These are phyloP conservation scores for Amorpha juglandis DNA, from an alignment of 2,888 invertebrate genomes.

Conservation along the genomic window DNA sequence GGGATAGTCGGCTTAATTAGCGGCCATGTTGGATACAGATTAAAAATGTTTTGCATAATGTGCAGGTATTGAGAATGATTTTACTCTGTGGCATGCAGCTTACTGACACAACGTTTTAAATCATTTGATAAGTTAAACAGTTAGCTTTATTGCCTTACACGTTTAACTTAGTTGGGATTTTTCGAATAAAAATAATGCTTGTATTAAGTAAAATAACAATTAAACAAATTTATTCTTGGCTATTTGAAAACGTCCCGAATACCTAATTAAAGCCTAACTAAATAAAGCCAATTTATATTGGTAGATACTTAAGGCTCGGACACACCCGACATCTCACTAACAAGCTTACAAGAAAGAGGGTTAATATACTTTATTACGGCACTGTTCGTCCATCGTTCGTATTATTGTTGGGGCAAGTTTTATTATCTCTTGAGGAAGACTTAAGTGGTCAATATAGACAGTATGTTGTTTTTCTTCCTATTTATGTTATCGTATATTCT, in stretches of 20 bases:
- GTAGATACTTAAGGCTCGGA: not conserved
- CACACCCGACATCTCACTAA: not conserved
- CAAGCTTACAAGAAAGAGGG: constrained; percentile 3
- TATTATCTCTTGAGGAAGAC: not conserved
- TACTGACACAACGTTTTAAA: not conserved
- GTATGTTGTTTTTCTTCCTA: not conserved
- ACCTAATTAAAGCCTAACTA: not conserved
- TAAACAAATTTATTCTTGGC: no score
- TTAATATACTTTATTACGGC: constrained; percentile 4
- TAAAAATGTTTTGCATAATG: constrained; percentile 14
- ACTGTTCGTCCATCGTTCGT: not conserved
- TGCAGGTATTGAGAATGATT: constrained; percentile 8
- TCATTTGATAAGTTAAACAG: not conserved
- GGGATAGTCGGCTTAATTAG: constrained; percentile 8
- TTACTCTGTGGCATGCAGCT: not conserved
- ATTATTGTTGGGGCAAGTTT: not conserved
- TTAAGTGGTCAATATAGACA: constrained; percentile 3
- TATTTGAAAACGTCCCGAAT: no score
- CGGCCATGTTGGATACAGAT: constrained; percentile 19
- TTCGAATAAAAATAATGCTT: no score
- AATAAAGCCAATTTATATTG: not conserved
- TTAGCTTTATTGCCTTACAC: not conserved
- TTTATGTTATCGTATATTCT: not conserved
- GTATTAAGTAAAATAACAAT: no score
- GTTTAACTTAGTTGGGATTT: not conserved